Conservation (phyloP, 2,113 vertebrate species). For the Caranx melampygus region DNA sequence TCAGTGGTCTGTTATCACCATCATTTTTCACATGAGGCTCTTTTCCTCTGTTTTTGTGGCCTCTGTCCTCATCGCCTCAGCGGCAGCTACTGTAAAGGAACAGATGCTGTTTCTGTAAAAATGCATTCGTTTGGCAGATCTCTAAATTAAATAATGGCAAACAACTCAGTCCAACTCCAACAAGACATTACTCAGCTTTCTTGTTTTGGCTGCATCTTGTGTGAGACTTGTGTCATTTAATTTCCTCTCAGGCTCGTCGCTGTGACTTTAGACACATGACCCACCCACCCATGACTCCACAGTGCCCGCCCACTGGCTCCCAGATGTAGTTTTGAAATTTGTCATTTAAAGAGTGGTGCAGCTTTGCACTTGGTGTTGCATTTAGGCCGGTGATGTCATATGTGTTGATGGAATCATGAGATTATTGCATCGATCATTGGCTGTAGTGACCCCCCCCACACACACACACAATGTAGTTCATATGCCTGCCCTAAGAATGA, state of each 20-base stretch:
- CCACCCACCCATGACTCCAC: no score
- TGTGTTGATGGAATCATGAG: no score
- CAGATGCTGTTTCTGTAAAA: slow-evolving; percentile 3
- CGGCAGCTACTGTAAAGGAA: not conserved
- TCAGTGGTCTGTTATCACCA: slow-evolving; percentile 31
- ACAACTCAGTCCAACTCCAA: not conserved
- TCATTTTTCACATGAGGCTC: slow-evolving; percentile 18
- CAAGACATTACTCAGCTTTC: not conserved
- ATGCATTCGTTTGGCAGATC: not conserved
- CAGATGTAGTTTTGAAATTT: no score
- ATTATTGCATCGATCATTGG: no score
- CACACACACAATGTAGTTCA: no score
- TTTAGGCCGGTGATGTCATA: no score
- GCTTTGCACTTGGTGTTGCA: no score
- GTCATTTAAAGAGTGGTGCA: no score
- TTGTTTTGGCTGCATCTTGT: not conserved
- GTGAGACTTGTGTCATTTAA: not conserved
- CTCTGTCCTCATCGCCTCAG: slow-evolving; percentile 5
- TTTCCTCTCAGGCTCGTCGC: not conserved
- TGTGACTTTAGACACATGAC: no score
- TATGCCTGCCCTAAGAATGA: no score
- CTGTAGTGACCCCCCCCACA: no score
- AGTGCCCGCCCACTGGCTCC: no score
- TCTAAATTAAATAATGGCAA: not conserved
- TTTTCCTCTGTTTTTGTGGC: slow-evolving; percentile 7